These are phyloP conservation scores for Oplegnathus fasciatus DNA, from an alignment of 2,113 vertebrate species.

Conservation along the genomic window DNA sequence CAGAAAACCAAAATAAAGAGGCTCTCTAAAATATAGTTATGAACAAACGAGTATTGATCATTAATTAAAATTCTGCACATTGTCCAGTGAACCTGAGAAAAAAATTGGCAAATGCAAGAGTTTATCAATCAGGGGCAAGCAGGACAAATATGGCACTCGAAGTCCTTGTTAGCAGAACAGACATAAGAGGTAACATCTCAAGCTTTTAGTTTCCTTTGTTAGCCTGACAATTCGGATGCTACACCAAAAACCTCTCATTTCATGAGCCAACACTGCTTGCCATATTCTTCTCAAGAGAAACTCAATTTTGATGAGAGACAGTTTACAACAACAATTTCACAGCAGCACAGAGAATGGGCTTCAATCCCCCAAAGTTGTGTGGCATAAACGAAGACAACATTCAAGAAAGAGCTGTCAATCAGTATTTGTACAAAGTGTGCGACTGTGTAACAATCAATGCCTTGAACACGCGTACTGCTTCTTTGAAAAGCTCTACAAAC, in stretches of 20 bases:
- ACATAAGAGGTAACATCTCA: constrained; percentile 39
- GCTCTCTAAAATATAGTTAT: neutral
- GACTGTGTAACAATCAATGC: constrained; percentile 61
- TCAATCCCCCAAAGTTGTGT: constrained; percentile 47
- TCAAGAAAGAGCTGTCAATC: constrained; percentile 70
- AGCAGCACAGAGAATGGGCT: constrained; percentile 28
- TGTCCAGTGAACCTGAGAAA: neutral
- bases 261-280: constrained; percentile 30
- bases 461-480: constrained; percentile 37
- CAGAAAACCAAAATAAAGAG: neutral
- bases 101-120: neutral
- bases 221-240: constrained; percentile 49
- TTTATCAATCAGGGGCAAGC: constrained; percentile 22
- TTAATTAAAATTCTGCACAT: neutral
- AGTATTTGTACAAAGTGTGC: constrained; percentile 65
- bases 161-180: constrained; percentile 30
- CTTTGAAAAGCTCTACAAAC: constrained; percentile 72
- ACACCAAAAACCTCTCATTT: constrained; percentile 46
- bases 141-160: neutral
- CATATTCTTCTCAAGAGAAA: constrained; percentile 50
- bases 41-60: neutral
- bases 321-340: constrained; percentile 59
- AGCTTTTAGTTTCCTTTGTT: constrained; percentile 51
- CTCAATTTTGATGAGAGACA: constrained; percentile 53
- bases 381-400: constrained; percentile 58